These are phyloP conservation scores for Furcifer pardalis DNA, from an alignment of 2,797 vertebrate genomes.

Conservation along the genomic window DNA sequence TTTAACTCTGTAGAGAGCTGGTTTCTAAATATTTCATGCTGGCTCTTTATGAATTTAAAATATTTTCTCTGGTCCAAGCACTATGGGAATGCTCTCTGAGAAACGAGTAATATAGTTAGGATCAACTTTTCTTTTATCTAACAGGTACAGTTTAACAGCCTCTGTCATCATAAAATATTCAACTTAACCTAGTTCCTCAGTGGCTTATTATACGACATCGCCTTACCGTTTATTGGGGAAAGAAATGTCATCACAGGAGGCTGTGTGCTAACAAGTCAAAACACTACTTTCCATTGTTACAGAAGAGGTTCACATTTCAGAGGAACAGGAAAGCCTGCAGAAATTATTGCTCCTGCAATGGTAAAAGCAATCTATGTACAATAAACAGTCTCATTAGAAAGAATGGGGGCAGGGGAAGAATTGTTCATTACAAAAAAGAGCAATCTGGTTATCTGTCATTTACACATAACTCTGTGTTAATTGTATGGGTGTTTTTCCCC, in stretches of 20 bases:
- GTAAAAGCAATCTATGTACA: slow-evolving; percentile 43
- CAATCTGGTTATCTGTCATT: slow-evolving; percentile 37
- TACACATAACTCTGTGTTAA: slow-evolving; percentile 31
- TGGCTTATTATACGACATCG: slow-evolving; percentile 43
- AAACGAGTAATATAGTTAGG: slow-evolving; percentile 43
- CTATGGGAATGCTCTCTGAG: slow-evolving; percentile 40
- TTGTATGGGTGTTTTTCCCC: slow-evolving; percentile 14
- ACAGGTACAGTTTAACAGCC: slow-evolving; percentile 47
- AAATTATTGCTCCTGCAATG: slow-evolving; percentile 35
- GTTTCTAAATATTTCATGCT: slow-evolving; percentile 11
- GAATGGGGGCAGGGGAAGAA: slow-evolving; percentile 6
- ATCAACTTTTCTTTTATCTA: slow-evolving; percentile 51
- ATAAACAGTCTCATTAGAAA: slow-evolving; percentile 43
- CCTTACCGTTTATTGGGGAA: slow-evolving; percentile 38
- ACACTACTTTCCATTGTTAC: slow-evolving; percentile 30
- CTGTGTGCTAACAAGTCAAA: slow-evolving; percentile 49
- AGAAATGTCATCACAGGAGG: slow-evolving; percentile 51
- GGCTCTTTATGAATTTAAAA: slow-evolving; percentile 10
- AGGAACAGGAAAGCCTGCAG: slow-evolving; percentile 22
- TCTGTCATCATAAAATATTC: slow-evolving; percentile 64
- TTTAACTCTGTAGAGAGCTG: background rate
- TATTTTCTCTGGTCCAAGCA: background rate
- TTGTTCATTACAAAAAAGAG: slow-evolving; percentile 30
- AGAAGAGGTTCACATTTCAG: slow-evolving; percentile 46
- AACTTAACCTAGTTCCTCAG: slow-evolving; percentile 52